These are phyloP conservation scores for Dione juno DNA, from an alignment of 2,888 invertebrate species.

Conservation along the genomic window DNA sequence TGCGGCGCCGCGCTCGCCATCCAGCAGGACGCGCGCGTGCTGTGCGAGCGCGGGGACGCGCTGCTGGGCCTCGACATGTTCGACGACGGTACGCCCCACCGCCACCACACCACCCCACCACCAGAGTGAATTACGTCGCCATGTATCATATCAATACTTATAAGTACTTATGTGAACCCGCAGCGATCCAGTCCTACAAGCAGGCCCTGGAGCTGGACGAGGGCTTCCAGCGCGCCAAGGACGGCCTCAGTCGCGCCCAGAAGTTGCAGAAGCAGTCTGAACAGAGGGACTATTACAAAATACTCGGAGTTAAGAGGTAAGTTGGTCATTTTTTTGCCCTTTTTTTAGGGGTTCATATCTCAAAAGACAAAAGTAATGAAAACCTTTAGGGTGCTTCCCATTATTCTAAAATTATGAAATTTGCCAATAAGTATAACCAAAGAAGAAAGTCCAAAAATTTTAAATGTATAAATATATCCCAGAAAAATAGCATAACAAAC, in stretches of 20 bases:
- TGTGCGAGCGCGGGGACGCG: constrained; percentile 97
- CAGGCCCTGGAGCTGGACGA: constrained; percentile 93
- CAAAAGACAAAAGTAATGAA: no score
- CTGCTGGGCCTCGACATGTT: constrained; percentile 94
- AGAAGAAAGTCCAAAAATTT: no score
- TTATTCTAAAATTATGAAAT: no score
- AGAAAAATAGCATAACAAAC: no score
- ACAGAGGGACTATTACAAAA: constrained; percentile 98
- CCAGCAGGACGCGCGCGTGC: constrained; percentile 88
- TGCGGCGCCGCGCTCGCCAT: constrained; percentile 92
- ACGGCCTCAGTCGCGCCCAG: constrained; percentile 94
- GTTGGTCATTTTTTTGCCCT: background rate
- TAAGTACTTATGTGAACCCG: no score
- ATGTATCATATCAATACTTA: no score
- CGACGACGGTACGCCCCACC: constrained; percentile 96
- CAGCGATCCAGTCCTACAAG: constrained; percentile 94
- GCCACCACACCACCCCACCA: no score
- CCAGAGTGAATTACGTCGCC: background rate
- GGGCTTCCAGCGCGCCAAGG: constrained; percentile 90
- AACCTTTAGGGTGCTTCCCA: no score
- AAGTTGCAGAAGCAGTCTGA: constrained; percentile 96
- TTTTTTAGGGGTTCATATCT: no score
- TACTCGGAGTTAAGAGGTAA: constrained; percentile 92
- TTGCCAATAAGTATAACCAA: no score
- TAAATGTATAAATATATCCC: no score